A percentile compares a stretch with the other conserved stretches of the same genome.
Conservation (phyloP, 1,140 invertebrate species). For the Drosophila paulistorum region DNA sequence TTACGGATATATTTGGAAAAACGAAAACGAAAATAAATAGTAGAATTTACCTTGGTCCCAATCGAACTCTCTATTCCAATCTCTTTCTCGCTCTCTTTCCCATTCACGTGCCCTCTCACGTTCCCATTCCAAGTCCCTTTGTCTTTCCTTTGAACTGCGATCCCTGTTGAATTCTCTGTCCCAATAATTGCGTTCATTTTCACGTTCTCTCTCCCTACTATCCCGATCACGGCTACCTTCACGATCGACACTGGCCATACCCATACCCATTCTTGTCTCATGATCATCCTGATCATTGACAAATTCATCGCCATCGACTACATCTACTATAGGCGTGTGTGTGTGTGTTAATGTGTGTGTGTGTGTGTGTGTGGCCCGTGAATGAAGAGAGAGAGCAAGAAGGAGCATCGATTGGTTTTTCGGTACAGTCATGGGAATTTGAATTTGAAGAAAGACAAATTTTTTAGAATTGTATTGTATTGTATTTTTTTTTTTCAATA, state of each 20-base stretch:
- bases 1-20: slow-evolving; percentile 45
- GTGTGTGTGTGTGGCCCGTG: slow-evolving; percentile 7
- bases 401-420: slow-evolving; percentile 70
- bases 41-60: slow-evolving; percentile 82
- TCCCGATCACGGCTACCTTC: slow-evolving; percentile 71
- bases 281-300: slow-evolving; percentile 52
- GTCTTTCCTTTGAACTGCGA: slow-evolving; percentile 72
- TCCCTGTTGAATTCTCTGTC: slow-evolving; percentile 76
- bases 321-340: not conserved
- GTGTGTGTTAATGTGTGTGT: not conserved
- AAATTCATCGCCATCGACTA: slow-evolving; percentile 76
- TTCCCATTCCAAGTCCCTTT: slow-evolving; percentile 76
- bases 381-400: slow-evolving; percentile 63
- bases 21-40: slow-evolving; percentile 53
- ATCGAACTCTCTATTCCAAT: slow-evolving; percentile 83
- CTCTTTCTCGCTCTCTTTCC: slow-evolving; percentile 82
- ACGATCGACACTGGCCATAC: slow-evolving; percentile 62
- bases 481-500: slow-evolving; percentile 48
- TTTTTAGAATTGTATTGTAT: slow-evolving; percentile 79
- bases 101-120: slow-evolving; percentile 77
- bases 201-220: slow-evolving; percentile 70
- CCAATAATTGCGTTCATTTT: slow-evolving; percentile 72
- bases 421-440: slow-evolving; percentile 81
- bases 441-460: slow-evolving; percentile 79
- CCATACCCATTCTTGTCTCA: slow-evolving; percentile 64